These are phyloP conservation scores for Saccopteryx bilineata DNA, from an alignment of 2,113 vertebrate genomes.

Conservation along the genomic window DNA sequence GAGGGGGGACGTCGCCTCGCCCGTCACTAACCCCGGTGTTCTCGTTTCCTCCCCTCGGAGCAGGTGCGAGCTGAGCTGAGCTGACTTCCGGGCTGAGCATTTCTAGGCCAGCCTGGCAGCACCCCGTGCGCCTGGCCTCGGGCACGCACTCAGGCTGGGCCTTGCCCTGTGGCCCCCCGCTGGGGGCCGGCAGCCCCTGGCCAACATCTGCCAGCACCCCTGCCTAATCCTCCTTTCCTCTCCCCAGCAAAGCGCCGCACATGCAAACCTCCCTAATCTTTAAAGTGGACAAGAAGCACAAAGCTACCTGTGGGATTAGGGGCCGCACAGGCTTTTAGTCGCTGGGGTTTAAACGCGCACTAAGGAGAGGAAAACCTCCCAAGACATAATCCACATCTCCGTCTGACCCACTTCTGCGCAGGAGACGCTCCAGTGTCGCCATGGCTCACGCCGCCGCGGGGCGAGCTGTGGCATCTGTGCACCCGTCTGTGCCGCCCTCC, in stretches of 20 bases:
- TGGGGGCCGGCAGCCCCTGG: not conserved
- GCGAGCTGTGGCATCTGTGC: not conserved
- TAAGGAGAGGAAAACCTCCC: conserved; percentile 89
- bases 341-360: conserved; percentile 87
- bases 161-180: not conserved
- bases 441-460: not conserved
- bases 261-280: conserved; percentile 89
- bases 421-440: conserved; percentile 78
- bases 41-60: accelerated
- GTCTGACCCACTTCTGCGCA: conserved; percentile 90
- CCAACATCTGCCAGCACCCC: conserved; percentile 86
- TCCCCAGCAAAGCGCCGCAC: conserved; percentile 79
- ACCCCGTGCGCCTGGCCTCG: accelerated
- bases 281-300: conserved; percentile 90
- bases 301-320: conserved; percentile 91
- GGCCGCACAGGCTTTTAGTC: conserved; percentile 84
- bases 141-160: accelerated
- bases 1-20: no score
- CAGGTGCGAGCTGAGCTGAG: accelerated
- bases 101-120: not conserved
- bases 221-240: conserved; percentile 86
- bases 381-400: conserved; percentile 90
- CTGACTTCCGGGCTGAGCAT: accelerated
- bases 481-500: not conserved
- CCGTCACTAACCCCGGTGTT: accelerated